Evolutionary conservation across 2,888 invertebrate species (phyloP), one percentile per base, ranked within the genome.

Genomic region (Ametastegia equiseti): DNA sequence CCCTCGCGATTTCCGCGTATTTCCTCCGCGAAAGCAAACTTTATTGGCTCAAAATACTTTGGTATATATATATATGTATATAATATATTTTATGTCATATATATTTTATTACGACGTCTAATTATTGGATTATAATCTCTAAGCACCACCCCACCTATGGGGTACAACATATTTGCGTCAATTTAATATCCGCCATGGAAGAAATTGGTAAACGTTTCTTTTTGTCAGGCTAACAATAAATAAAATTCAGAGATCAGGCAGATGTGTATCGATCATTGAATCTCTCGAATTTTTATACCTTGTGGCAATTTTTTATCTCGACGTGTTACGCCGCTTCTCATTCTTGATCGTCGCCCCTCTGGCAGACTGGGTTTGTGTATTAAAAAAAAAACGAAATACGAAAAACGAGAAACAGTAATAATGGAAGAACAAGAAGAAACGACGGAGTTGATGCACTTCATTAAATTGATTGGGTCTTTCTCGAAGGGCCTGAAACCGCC

Each of bases 381-480:
- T n/a, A n/a, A n/a, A n/a, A n/a, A n/a, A 63, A 30, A 30, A 60
- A 11, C 15, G 60, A n/a, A 9, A 54, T 19, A 3, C 1, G n/a
- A n/a, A 23, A 42, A 45, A 11, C 11, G 30, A 19, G 23, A 45
- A 45, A 45, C 45, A 39, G 27, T 11, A 27, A 1, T 7, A 60
- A 45, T 54, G 23, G 5, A 27, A 69, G 42, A 23, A 71, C 23
- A 30, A 71, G 27, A 42, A 45, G n/a, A 13, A 75, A 75, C 33
- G n/a, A 33, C 33, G 50, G 36, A 86, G 86, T 87, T 86, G 86
- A 86, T 83, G 84, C 84, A 87, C 87, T 87, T 87, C 86, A 86
- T 87, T 87, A 87, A 86, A 87, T 87, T 87, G 87, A 87, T 87
- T 86, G 86, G 86, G 84, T 85, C 82, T 63, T 83, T 84, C 82